Evolutionary conservation across 2,797 vertebrate genomes (phyloP).

Genomic region (Thaleichthys pacificus): DNA sequence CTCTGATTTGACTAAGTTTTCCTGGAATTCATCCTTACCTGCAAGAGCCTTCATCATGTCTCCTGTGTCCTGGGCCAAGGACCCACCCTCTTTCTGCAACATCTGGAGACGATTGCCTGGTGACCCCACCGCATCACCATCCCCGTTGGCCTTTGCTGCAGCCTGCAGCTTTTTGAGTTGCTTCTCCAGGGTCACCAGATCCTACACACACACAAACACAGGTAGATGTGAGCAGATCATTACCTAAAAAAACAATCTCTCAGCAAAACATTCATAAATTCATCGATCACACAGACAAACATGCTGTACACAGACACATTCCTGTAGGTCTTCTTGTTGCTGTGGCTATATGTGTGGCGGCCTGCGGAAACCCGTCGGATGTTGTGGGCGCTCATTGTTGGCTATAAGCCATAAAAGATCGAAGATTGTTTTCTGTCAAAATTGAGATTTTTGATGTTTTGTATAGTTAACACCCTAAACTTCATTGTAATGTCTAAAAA

Average conservation of each 20-base stretch:
- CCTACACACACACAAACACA: conserved; percentile 63
- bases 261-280: neutral
- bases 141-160: conserved; percentile 21
- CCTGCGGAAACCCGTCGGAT: no score
- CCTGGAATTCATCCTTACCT: conserved; percentile 66
- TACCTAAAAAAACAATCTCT: neutral
- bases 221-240: no score
- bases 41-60: conserved; percentile 75
- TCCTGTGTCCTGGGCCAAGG: conserved; percentile 75
- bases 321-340: no score
- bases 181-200: conserved; percentile 67
- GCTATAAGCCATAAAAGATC: no score
- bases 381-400: no score
- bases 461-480: no score
- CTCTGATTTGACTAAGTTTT: neutral
- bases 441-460: no score
- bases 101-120: conserved; percentile 47
- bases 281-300: conserved; percentile 2
- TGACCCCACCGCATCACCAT: conserved; percentile 27
- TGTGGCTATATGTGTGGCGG: no score
- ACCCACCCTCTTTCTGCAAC: conserved; percentile 71
- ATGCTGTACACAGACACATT: neutral
- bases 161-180: conserved; percentile 68
- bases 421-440: no score
- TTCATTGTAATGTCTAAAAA: no score